Evolutionary conservation across 2,797 vertebrate species (phyloP).

Genomic region (Macropodus opercularis): DNA sequence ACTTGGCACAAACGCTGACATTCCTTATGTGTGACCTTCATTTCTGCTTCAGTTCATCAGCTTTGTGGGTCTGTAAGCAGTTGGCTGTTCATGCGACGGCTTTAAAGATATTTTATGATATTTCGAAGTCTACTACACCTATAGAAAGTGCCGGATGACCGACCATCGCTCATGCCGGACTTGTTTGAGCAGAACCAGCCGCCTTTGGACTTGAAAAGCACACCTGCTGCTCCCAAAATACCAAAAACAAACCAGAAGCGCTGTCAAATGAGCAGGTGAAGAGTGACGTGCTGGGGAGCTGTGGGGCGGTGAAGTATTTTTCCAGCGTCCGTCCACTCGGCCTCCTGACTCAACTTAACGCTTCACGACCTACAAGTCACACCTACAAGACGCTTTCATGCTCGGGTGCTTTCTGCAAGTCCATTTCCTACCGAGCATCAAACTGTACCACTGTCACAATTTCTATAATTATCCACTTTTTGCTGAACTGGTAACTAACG

Average conservation of each 20-base stretch:
- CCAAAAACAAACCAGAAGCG: conserved; percentile 8
- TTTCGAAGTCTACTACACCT: conserved; percentile 19
- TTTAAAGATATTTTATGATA: conserved; percentile 18
- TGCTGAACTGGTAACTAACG: too few relatives aligned
- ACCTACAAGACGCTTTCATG: conserved; percentile 10
- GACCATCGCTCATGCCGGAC: conserved; percentile 21
- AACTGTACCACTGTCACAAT: too few relatives aligned
- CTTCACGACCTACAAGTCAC: conserved; percentile 29
- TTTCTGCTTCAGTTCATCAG: conserved; percentile 52
- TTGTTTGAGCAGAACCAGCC: conserved; percentile 35
- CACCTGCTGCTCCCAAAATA: conserved; percentile 68
- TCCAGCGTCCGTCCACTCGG: conserved; percentile 32
- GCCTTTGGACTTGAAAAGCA: conserved; percentile 56
- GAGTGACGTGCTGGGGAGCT: conserved; percentile 70
- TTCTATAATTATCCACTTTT: too few relatives aligned
- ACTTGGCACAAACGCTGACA: conserved; percentile 66
- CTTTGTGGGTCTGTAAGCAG: conserved; percentile 36
- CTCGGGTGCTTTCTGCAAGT: background rate
- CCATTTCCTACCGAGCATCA: too few relatives aligned
- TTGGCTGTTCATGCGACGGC: conserved; percentile 22
- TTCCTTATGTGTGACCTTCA: conserved; percentile 68
- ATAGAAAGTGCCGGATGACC: background rate
- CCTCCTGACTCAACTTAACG: conserved; percentile 39
- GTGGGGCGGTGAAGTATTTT: conserved; percentile 35
- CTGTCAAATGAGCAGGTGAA: conserved; percentile 78